Base-by-base conservation (phyloP, 2,797 vertebrate species). In the Alcedo quadribrachys region DNA sequence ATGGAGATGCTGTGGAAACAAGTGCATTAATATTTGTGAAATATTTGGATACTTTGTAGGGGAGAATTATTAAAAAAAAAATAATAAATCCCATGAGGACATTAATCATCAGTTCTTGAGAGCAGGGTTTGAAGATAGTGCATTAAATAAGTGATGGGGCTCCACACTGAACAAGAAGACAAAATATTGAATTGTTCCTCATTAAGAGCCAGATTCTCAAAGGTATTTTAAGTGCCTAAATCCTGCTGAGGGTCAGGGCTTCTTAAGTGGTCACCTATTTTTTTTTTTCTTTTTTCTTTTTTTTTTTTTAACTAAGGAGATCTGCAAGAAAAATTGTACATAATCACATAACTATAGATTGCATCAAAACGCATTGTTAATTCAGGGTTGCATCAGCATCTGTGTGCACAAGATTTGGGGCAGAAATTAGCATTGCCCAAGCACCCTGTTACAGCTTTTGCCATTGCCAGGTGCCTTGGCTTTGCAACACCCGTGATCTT, bases 41-140 rank as follows among this genome's bases (percentile, higher is more conserved):
- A 74, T 27, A 51, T 15, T 57, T 76, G 22, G 35, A 46, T 57
- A n/a, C 32, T 85, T 86, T 68, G 60, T 50, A 74, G 15, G 18
- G 21, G 24, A 86, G 42, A 80, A 68, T 53, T 61, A 57, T 9
- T 21, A 12, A 48, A 45, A 45, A 45, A 45, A 40, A 40, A 28
- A 53, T n/a, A 53, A 51, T 13, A 51, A 50, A 87, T 35, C 65
- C 46, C 40, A 21, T 8, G 62, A 82, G 32, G 33, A 68, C 35
- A 78, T 82, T 77, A 90, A 92, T 82, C 68, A 48, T 80, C 77
- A 70, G 57, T 58, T 87, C 75, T 85, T 87, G 62, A 89, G 65
- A 89, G 61, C 13, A 54, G 45, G 11, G 20, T 82, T 78, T 75
- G 81, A 95, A 89, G 65, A 50, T 15, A 67, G 22, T 65, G 55